phyloP scores from a whole-genome alignment of 2,888 invertebrate species.

The Rhodophaea formosa region DNA sequence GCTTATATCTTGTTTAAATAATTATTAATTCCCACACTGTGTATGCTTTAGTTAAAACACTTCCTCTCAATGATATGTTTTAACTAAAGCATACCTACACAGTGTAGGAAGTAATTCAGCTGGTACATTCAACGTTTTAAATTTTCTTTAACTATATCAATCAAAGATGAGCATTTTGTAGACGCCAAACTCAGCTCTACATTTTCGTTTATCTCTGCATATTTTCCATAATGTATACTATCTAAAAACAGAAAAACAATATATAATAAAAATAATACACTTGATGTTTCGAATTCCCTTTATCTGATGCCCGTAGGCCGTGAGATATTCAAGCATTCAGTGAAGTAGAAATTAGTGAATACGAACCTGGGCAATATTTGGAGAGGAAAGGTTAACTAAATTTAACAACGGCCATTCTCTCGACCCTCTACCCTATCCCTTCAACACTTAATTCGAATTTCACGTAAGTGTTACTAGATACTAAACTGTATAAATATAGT shows the following conservation, averaged over 20 bases:
- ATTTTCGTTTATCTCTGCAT: too few species aligned
- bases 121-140: too few species aligned
- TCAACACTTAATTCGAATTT: conserved; percentile 14
- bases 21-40: too few species aligned
- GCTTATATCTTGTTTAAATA: too few species aligned
- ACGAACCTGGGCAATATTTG: conserved; percentile 22
- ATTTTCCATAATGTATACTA: neutral
- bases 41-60: too few species aligned
- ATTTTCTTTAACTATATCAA: too few species aligned
- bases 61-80: too few species aligned
- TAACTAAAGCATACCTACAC: too few species aligned
- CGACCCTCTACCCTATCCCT: conserved; percentile 13
- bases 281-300: neutral
- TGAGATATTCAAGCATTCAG: conserved; percentile 14
- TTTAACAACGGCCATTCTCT: conserved; percentile 16
- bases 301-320: neutral
- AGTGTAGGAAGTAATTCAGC: too few species aligned
- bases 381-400: conserved; percentile 24
- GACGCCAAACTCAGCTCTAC: too few species aligned
- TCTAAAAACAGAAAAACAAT: too few species aligned
- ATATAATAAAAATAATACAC: conserved; percentile 1
- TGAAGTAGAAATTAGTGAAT: conserved; percentile 23
- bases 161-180: too few species aligned
- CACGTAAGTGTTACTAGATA: conserved; percentile 1
- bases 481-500: conserved; percentile 7